These are phyloP conservation scores for Platichthys stellatus DNA, from an alignment of 2,113 vertebrate genomes.

Conservation along the genomic window DNA sequence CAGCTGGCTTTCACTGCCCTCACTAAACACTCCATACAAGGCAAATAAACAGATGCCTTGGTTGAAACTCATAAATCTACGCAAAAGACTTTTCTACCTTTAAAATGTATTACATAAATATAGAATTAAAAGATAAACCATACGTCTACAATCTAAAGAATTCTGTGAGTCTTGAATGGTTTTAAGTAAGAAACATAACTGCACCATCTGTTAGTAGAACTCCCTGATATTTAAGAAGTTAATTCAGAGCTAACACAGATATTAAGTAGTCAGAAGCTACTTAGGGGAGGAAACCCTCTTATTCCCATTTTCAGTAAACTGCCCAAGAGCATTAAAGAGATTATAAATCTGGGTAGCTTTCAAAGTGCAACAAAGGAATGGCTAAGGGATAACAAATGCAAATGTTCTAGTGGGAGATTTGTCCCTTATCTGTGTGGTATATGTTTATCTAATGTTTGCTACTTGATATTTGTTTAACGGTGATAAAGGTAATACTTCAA, in stretches of 20 bases:
- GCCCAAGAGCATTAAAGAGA: slow-evolving; percentile 33
- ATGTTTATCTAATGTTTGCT: neutral
- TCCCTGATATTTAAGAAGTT: neutral
- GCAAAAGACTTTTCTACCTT: neutral
- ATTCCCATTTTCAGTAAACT: slow-evolving; percentile 24
- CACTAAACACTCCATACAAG: neutral
- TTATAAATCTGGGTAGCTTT: slow-evolving; percentile 30
- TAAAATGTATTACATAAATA: neutral
- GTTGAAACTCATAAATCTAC: neutral
- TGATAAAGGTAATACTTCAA: too few relatives aligned
- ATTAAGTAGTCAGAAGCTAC: slow-evolving; percentile 5
- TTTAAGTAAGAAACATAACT: too few relatives aligned
- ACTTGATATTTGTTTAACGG: too few relatives aligned
- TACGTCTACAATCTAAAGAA: too few relatives aligned
- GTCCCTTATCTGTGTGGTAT: neutral
- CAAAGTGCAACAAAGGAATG: slow-evolving; percentile 21
- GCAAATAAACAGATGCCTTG: neutral
- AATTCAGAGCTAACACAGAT: neutral
- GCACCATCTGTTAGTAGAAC: too few relatives aligned
- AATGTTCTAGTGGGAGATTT: neutral
- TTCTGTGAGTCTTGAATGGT: too few relatives aligned
- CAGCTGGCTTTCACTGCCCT: neutral
- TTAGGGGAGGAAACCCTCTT: slow-evolving; percentile 38
- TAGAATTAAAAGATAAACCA: neutral
- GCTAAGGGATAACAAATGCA: neutral